Conservation (phyloP, 2,113 vertebrate genomes). For the Thomomys bottae region DNA sequence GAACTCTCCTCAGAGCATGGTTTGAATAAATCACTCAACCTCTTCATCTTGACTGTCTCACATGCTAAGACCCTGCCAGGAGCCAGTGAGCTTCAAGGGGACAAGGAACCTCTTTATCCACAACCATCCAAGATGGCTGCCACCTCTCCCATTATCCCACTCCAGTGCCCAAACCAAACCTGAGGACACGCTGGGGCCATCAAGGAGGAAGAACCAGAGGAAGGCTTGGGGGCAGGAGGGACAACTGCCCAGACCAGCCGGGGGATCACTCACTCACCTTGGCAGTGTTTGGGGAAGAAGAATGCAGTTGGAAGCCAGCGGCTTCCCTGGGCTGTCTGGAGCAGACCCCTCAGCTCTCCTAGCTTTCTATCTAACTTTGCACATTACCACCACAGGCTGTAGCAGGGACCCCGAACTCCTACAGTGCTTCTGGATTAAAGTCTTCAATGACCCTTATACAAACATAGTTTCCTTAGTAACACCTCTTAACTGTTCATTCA, state of each 20-base stretch:
- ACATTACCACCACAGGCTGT: neutral
- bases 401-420: neutral
- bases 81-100: neutral
- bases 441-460: neutral
- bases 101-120: neutral
- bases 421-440: neutral
- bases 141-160: no score
- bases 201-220: neutral
- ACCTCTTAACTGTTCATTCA: neutral
- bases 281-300: neutral
- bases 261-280: neutral
- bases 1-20: no score
- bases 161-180: neutral
- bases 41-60: neutral
- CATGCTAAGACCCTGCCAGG: no score
- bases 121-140: neutral
- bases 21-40: no score
- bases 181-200: neutral
- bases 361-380: neutral
- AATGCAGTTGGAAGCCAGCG: neutral
- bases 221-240: neutral
- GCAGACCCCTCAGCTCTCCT: neutral
- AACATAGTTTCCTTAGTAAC: neutral
- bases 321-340: neutral
- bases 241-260: neutral